Conservation (phyloP, 2,113 vertebrate species). For the Eretmochelys imbricata region DNA sequence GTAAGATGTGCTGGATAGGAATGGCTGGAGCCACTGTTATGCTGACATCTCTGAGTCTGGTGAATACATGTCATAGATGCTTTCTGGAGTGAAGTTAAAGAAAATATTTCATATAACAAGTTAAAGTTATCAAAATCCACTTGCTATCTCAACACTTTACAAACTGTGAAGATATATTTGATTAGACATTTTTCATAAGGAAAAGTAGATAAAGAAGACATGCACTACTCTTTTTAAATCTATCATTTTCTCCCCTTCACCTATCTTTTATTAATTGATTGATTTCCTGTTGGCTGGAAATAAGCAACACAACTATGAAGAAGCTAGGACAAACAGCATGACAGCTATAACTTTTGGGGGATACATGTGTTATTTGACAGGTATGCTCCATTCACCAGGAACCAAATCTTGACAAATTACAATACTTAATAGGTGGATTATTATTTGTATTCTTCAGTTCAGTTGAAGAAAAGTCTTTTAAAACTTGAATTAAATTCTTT, state of each 20-base stretch:
- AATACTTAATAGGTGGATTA: not conserved
- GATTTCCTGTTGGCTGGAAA: not conserved
- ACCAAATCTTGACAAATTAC: not conserved
- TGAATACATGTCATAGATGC: not conserved
- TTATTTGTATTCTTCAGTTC: not conserved
- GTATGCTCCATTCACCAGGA: not conserved
- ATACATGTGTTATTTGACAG: not conserved
- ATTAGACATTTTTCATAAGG: not conserved
- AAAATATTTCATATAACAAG: not conserved
- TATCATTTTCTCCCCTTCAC: not conserved
- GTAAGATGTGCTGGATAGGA: not conserved
- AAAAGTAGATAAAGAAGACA: not conserved
- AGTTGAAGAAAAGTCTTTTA: not conserved
- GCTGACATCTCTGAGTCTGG: not conserved
- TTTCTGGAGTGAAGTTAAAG: not conserved
- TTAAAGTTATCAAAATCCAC: not conserved
- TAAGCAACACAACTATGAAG: not conserved
- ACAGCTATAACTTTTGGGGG: not conserved
- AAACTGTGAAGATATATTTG: not conserved
- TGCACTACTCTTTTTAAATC: not conserved
- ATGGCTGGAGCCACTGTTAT: not conserved
- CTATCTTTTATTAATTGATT: not conserved
- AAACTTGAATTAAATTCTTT: not conserved
- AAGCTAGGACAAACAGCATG: not conserved
- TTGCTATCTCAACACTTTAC: conserved; percentile 2